These are phyloP conservation scores for Cyanoderma ruficeps DNA, from an alignment of 2,113 vertebrate genomes.

Conservation along the genomic window DNA sequence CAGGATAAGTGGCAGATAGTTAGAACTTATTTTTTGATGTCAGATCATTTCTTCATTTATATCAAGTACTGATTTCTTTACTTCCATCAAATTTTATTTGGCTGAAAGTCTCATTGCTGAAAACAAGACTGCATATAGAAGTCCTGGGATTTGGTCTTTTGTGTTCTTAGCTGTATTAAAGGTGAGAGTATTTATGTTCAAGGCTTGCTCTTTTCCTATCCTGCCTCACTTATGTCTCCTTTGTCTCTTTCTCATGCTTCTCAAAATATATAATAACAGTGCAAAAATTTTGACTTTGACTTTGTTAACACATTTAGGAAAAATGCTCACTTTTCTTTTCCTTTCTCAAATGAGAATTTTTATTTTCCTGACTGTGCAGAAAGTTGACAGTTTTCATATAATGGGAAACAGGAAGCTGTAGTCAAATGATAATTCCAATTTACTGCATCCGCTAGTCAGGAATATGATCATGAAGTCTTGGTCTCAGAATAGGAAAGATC, in stretches of 20 bases:
- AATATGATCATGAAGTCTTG: constrained; percentile 27
- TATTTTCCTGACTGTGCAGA: constrained; percentile 3
- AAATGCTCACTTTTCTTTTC: background rate
- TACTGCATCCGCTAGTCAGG: constrained; percentile 33
- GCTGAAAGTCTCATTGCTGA: background rate
- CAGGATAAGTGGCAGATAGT: background rate
- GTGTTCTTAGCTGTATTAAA: background rate
- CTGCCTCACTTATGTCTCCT: background rate
- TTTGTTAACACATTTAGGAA: background rate
- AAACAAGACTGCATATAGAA: background rate
- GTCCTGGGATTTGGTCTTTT: background rate
- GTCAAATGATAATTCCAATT: background rate
- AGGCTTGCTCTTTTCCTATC: background rate
- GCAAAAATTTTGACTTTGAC: background rate
- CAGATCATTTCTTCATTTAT: background rate
- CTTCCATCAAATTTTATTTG: background rate
- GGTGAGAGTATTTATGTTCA: background rate
- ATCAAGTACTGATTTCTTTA: background rate
- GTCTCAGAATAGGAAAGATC: constrained; percentile 53
- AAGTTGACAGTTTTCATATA: constrained; percentile 15
- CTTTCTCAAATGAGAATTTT: background rate
- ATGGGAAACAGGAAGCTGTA: constrained; percentile 37
- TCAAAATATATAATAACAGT: background rate
- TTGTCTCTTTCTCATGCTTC: background rate
- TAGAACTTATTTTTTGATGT: background rate